Base-by-base conservation (phyloP, 1,140 invertebrate species). In the Lucilia sericata region DNA sequence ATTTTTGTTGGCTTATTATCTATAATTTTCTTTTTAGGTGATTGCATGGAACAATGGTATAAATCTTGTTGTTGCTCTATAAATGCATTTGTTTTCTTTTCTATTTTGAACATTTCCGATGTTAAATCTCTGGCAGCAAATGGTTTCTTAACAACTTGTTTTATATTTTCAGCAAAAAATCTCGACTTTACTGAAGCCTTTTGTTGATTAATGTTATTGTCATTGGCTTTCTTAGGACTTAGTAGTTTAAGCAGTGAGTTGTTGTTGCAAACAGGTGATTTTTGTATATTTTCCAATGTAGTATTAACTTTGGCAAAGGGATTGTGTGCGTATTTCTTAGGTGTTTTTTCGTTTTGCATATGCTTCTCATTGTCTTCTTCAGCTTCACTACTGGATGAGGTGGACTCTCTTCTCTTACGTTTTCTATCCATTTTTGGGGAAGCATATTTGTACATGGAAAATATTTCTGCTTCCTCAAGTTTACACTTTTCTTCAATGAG, bases 401-500 rank as follows among this genome's bases (percentile, higher is more conserved):
- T 17, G 30, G 70, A 21, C 30, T 65, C 9, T 82, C 87, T 7
- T 42, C 36, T 80, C 85, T 86, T 9, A 65, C 86, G 25, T 84
- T 85, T 30, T 65, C 47, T 49, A n/a, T 25, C 21, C n/a, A 25
- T 36, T 42, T 42, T 85, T 25, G 65, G 65, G 3, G 65, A 21
- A 9, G n/a, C 65, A 34, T 83, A 83, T 76, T 74, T 88, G 19
- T 90, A 90, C 86, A 90, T 86, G 21, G 74, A 86, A 55, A 87
- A 86, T 9, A 90, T 80, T 74, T 91, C 88, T 2, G 87, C 86
- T 82, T 90, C 89, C 8, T 86, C 88, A 17, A 85, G 88, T 70
- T 90, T 91, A 0, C 87, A 86, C 25, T 85, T 85, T 80, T 91
- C 89, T 42, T 84, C 51, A 13, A 86, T 84, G 36, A 86, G 74